Conservation (phyloP, 2,113 vertebrate species). For the Bagarius yarrelli region DNA sequence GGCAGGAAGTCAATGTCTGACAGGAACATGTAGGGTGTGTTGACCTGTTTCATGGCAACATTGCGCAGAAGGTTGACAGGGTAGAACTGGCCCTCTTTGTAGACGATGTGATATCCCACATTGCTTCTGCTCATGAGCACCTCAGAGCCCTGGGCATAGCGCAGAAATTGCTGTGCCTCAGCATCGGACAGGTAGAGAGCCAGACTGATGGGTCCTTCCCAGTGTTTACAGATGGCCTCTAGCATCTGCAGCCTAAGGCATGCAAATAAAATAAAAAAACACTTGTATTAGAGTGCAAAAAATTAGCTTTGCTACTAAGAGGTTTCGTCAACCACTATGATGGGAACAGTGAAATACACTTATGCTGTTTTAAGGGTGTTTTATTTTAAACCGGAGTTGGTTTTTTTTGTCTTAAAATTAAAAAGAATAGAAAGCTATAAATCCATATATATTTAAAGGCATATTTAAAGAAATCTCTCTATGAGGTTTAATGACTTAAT, state of each 20-base stretch:
- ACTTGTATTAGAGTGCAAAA: slow-evolving; percentile 6
- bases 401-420: too few relatives aligned
- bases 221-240: slow-evolving; percentile 98
- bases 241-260: slow-evolving; percentile 92
- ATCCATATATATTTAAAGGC: background rate
- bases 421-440: background rate
- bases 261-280: slow-evolving; percentile 9
- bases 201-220: slow-evolving; percentile 97
- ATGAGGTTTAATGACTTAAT: background rate
- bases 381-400: too few relatives aligned
- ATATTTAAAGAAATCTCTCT: background rate
- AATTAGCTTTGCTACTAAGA: background rate
- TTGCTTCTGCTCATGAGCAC: slow-evolving; percentile 93
- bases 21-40: slow-evolving; percentile 95
- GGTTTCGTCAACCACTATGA: background rate
- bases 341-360: background rate
- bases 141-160: slow-evolving; percentile 97
- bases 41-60: slow-evolving; percentile 95
- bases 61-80: slow-evolving; percentile 96
- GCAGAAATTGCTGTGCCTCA: slow-evolving; percentile 96
- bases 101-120: slow-evolving; percentile 96
- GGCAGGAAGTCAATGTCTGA: slow-evolving; percentile 99
- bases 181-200: slow-evolving; percentile 96
- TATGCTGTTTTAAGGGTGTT: background rate
- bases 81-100: slow-evolving; percentile 99